phyloP scores from a whole-genome alignment of 1,140 invertebrate species.

The Drosophila pseudoobscura region DNA sequence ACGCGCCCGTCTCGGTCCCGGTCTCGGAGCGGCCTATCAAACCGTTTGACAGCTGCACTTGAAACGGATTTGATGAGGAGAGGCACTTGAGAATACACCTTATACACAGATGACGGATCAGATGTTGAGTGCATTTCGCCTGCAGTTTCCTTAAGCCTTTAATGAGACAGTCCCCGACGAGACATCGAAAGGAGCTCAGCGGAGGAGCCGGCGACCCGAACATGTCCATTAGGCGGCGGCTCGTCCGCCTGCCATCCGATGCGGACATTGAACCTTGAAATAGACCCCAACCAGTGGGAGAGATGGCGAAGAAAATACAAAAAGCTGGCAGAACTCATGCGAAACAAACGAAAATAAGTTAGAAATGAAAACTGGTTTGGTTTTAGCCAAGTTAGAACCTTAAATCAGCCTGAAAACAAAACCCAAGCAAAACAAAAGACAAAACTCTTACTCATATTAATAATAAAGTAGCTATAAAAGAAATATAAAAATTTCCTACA shows the following conservation, averaged over 20 bases:
- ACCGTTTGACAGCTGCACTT: constrained; percentile 62
- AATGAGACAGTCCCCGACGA: constrained; percentile 46
- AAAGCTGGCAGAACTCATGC: constrained; percentile 38
- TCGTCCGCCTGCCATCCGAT: constrained; percentile 35
- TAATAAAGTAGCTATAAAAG: constrained; percentile 51
- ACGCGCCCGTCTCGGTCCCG: constrained; percentile 6
- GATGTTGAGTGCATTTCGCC: constrained; percentile 38
- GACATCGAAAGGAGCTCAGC: constrained; percentile 59
- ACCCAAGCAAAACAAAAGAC: constrained; percentile 27
- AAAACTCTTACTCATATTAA: constrained; percentile 76
- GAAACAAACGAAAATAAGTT: constrained; percentile 76
- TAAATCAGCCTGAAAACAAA: constrained; percentile 49
- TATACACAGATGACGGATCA: constrained; percentile 45
- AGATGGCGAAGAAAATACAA: constrained; percentile 59
- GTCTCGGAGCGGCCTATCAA: constrained; percentile 13
- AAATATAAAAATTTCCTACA: constrained; percentile 27
- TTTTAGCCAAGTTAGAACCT: constrained; percentile 74
- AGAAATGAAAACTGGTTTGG: constrained; percentile 79
- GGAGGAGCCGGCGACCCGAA: constrained; percentile 7
- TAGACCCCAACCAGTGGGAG: constrained; percentile 53
- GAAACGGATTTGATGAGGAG: constrained; percentile 47
- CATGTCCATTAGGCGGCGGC: constrained; percentile 56
- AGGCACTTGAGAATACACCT: too few relatives aligned
- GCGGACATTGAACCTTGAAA: constrained; percentile 76
- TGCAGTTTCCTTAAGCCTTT: constrained; percentile 70